Evolutionary conservation across 1,140 invertebrate genomes (phyloP), one percentile per base, ranked within the genome.

Genomic region (Tetramorium parvispinum): DNA sequence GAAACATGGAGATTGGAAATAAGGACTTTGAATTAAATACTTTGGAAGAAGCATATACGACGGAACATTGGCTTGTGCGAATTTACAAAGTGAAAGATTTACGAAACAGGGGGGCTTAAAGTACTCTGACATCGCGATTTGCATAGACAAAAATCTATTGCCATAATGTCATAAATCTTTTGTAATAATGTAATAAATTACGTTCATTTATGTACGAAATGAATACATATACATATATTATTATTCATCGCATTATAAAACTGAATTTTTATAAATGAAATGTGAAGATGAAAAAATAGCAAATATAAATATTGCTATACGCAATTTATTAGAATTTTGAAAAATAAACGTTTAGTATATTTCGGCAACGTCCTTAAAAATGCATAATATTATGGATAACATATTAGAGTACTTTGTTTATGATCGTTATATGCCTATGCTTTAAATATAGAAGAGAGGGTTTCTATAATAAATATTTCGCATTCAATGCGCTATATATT

Each of bases 61-160:
- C 98, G 0, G 98, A 99, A 94, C 98, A 99, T 95, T 99, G 98
- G 98, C 96, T 99, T 49, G 98, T 99, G 55, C 96, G 98, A 89
- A 99, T 99, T 92, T 99, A 99, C 94, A 98, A 98, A 96, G 98
- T 99, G 13, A 99, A 99, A 95, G 97, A 98, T 93, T 95, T 98
- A 88, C 97, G 97, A 82, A 99, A 99, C 94, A 95, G 98, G 91
- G 98, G 98, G 57, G 93, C 92, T 82, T 95, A 85, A 94, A 70
- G 2, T 57, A 27, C 13, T 53, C 24, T 59, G 49, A 61, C 10
- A 78, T 53, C 0, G 43, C 11, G 18, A 82, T 55, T 51, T 18
- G 40, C 16, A 51, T 85, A 37, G 18, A 66, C 3, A 85, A 16
- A 78, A 66, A 8, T 88, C 71, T 61, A 65, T 49, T 82, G 66